Conservation (phyloP, 2,113 vertebrate genomes). For the Oostethus manadensis region DNA sequence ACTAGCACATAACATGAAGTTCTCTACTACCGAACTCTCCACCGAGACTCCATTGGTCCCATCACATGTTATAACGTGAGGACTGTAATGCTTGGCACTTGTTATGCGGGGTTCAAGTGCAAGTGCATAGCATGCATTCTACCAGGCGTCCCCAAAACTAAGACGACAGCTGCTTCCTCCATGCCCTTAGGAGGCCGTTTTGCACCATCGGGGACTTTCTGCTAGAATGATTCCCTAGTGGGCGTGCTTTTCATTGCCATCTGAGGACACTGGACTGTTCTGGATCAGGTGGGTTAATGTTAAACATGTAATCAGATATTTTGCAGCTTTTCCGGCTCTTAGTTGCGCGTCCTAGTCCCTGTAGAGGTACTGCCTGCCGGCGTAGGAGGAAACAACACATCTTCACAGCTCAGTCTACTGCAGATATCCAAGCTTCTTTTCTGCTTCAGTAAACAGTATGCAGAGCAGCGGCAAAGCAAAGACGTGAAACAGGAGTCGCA, state of each 20-base stretch:
- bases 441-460: constrained; percentile 32
- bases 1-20: background rate
- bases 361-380: constrained; percentile 40
- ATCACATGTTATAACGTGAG: background rate
- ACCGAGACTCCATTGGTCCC: background rate
- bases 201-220: constrained; percentile 27
- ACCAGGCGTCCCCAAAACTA: constrained; percentile 35
- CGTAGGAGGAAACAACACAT: constrained; percentile 60
- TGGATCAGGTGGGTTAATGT: constrained; percentile 33
- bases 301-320: constrained; percentile 22
- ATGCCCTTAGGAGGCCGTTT: constrained; percentile 24
- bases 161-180: constrained; percentile 33
- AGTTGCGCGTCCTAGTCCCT: constrained; percentile 33
- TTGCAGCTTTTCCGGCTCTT: constrained; percentile 14
- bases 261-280: constrained; percentile 21
- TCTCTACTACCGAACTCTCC: background rate
- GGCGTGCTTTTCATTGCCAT: constrained; percentile 13
- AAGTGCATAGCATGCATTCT: constrained; percentile 3
- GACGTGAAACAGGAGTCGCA: constrained; percentile 14
- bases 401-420: constrained; percentile 47
- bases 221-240: constrained; percentile 18
- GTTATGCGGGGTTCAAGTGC: constrained; percentile 2
- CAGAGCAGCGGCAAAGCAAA: constrained; percentile 20
- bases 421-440: constrained; percentile 31
- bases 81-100: background rate